Percentiles rank a stretch among this genome's conserved stretches.
Conservation (phyloP, 2,113 vertebrate species). For the Perognathus longimembris region DNA sequence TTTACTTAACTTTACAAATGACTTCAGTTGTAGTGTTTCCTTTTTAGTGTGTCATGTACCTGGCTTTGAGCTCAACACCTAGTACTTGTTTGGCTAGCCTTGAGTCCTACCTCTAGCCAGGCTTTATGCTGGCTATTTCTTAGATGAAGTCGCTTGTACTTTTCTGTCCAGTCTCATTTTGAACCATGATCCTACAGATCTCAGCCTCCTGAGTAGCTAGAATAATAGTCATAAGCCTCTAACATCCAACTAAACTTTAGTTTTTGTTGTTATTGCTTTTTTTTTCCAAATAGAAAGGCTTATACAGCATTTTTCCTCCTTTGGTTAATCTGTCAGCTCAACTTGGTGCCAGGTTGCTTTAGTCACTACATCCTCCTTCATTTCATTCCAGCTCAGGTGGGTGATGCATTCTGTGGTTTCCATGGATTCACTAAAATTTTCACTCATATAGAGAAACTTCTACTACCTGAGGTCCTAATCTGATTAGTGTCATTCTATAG, state of each 20-base stretch:
- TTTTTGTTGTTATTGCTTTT: background rate
- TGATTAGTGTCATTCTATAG: background rate
- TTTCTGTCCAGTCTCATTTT: too few relatives aligned
- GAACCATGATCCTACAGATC: too few relatives aligned
- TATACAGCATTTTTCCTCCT: background rate
- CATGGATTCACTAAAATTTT: background rate
- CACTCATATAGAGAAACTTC: background rate
- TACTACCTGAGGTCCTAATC: background rate
- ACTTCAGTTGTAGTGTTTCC: too few relatives aligned
- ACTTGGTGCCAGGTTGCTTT: background rate
- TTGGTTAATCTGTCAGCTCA: slow-evolving; percentile 5
- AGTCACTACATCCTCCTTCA: background rate
- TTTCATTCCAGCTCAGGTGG: background rate
- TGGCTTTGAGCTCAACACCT: too few relatives aligned
- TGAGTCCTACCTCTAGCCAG: too few relatives aligned
- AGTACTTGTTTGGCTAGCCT: too few relatives aligned
- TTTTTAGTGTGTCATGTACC: background rate
- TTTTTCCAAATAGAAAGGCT: slow-evolving; percentile 23
- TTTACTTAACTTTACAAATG: background rate
- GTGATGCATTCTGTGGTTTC: background rate
- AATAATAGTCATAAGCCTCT: too few relatives aligned
- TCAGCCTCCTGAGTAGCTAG: too few relatives aligned
- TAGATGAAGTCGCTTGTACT: too few relatives aligned
- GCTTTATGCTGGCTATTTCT: too few relatives aligned
- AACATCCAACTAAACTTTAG: too few relatives aligned